A percentile compares a stretch with the other conserved stretches of the same genome.
Conservation (phyloP, 2,113 vertebrate species). For the Phodopus roborovskii region DNA sequence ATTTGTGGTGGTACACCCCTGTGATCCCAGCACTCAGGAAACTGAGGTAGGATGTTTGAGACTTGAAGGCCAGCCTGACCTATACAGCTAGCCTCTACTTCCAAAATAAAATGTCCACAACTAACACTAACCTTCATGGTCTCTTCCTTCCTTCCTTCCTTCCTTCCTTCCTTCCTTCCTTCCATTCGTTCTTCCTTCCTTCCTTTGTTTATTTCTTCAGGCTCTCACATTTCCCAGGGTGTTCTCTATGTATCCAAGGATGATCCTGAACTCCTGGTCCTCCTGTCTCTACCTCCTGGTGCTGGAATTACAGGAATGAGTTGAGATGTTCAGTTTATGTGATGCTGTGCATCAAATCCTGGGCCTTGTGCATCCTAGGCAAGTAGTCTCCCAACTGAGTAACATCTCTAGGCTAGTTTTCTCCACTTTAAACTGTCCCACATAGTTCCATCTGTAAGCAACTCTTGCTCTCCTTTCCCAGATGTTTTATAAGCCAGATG, state of each 20-base stretch:
- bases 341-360: not conserved
- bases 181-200: not conserved
- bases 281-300: not conserved
- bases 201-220: not conserved
- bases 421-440: not conserved
- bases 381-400: not conserved
- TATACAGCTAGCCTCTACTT: not conserved
- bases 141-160: not conserved
- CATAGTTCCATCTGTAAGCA: not conserved
- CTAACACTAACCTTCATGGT: not conserved
- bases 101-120: not conserved
- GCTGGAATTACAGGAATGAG: not conserved
- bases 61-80: not conserved
- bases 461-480: not conserved
- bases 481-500: not conserved
- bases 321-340: not conserved
- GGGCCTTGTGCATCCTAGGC: not conserved
- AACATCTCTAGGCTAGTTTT: not conserved
- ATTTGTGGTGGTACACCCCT: not conserved
- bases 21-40: not conserved
- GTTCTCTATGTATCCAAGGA: not conserved
- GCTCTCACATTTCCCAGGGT: not conserved
- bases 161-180: fast-evolving
- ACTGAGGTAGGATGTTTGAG: not conserved
- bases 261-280: not conserved